A percentile compares a stretch with the other conserved stretches of the same genome.
phyloP scores from a whole-genome alignment of 2,888 invertebrate genomes.

The Thymelicus lineola region DNA sequence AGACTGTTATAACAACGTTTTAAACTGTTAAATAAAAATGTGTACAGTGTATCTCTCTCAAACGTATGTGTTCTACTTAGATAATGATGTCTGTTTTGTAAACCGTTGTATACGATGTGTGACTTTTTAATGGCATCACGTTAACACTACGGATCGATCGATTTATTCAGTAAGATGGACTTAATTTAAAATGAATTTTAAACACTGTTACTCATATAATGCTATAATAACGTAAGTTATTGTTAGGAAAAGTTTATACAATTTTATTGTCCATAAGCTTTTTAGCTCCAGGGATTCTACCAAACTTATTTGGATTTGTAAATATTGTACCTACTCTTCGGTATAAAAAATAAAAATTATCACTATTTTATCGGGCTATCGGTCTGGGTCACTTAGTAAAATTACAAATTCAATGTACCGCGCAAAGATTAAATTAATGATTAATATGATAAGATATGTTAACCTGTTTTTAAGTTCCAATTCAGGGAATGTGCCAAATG shows the following conservation, averaged over 20 bases:
- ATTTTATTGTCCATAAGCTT: conserved; percentile 65
- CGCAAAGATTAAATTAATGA: conserved; percentile 51
- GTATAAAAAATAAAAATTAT: conserved; percentile 54
- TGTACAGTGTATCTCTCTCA: conserved; percentile 52
- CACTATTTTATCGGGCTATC: conserved; percentile 48
- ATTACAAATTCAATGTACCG: conserved; percentile 54
- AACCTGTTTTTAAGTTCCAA: conserved; percentile 64
- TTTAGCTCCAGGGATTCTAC: conserved; percentile 69
- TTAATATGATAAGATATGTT: conserved; percentile 62
- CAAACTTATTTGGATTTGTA: conserved; percentile 59
- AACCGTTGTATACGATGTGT: conserved; percentile 84
- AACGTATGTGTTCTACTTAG: conserved; percentile 67
- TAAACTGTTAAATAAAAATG: conserved; percentile 39
- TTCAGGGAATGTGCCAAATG: conserved; percentile 83
- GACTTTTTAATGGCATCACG: conserved; percentile 76
- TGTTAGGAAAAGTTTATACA: conserved; percentile 81
- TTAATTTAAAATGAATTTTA: conserved; percentile 77
- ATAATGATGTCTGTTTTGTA: conserved; percentile 78
- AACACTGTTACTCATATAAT: conserved; percentile 81
- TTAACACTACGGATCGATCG: conserved; percentile 69
- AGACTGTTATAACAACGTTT: conserved; percentile 47
- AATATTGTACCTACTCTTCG: conserved; percentile 66
- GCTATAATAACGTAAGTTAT: conserved; percentile 74
- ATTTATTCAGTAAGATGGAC: conserved; percentile 73
- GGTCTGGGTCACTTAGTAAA: conserved; percentile 48